Percentiles rank a stretch among this genome's conserved stretches.
These are phyloP conservation scores for Drosophila murphyi DNA, from an alignment of 1,140 invertebrate genomes.

Conservation along the genomic window DNA sequence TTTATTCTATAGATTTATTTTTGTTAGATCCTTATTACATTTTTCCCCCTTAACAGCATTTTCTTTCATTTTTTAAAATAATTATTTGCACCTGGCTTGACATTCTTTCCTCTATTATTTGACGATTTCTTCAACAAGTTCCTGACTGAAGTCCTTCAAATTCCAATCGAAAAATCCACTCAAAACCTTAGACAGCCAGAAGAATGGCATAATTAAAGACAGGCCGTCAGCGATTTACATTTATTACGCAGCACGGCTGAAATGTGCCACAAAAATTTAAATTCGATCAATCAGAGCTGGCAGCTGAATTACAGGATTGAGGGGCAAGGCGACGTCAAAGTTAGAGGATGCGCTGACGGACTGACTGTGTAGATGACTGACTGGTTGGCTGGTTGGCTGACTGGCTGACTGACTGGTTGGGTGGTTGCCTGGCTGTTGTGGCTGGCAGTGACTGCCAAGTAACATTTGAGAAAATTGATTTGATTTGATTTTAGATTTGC, in stretches of 20 bases:
- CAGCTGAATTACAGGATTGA: constrained; percentile 24
- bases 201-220: constrained; percentile 56
- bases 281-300: constrained; percentile 74
- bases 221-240: constrained; percentile 47
- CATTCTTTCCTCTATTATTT: no score
- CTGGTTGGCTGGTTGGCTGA: constrained; percentile 16
- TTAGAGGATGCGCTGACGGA: constrained; percentile 38
- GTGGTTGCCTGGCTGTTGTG: constrained; percentile 21
- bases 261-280: constrained; percentile 80
- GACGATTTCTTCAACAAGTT: no score
- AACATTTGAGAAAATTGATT: constrained; percentile 80
- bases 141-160: background rate
- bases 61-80: no score
- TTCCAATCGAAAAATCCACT: background rate
- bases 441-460: constrained; percentile 58
- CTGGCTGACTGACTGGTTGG: constrained; percentile 22
- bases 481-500: constrained; percentile 81
- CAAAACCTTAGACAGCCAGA: background rate
- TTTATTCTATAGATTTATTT: no score
- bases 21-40: no score
- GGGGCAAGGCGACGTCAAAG: constrained; percentile 44
- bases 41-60: no score
- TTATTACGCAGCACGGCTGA: constrained; percentile 57
- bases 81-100: no score
- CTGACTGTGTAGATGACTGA: constrained; percentile 16